Conservation (phyloP, 2,888 invertebrate species). For the Drosophila maculinotata region DNA sequence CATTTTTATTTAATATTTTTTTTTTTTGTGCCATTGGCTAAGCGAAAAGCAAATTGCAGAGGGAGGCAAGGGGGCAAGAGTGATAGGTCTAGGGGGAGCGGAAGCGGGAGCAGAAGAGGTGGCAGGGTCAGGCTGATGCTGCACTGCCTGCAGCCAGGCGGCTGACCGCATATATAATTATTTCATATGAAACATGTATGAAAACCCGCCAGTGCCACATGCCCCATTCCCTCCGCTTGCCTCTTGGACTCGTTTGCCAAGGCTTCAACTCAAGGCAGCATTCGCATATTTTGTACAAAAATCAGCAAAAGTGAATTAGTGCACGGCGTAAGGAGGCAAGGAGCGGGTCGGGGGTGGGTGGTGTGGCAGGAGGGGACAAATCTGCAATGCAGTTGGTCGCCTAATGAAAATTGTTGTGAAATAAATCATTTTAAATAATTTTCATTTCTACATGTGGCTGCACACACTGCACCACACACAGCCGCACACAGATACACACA, state of each 20-base stretch:
- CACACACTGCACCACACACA: slow-evolving; percentile 32
- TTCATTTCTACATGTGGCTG: slow-evolving; percentile 65
- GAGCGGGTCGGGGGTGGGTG: background rate
- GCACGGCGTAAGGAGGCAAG: slow-evolving; percentile 25
- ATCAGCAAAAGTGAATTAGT: slow-evolving; percentile 80
- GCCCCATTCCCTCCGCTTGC: background rate
- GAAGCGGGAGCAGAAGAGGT: background rate
- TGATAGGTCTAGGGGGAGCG: background rate
- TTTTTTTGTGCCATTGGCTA: slow-evolving; percentile 50
- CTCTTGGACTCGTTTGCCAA: slow-evolving; percentile 12
- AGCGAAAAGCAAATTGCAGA: slow-evolving; percentile 51
- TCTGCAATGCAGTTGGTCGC: slow-evolving; percentile 71
- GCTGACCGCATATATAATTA: slow-evolving; percentile 79
- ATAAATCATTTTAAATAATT: slow-evolving; percentile 80
- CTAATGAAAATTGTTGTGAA: slow-evolving; percentile 79
- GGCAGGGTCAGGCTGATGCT: slow-evolving; percentile 29
- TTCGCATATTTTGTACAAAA: slow-evolving; percentile 66
- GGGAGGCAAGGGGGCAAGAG: slow-evolving; percentile 3
- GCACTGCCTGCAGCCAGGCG: slow-evolving; percentile 70
- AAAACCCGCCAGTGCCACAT: slow-evolving; percentile 31
- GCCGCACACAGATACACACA: slow-evolving; percentile 8
- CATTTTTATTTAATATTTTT: slow-evolving; percentile 33
- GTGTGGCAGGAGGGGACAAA: slow-evolving; percentile 8
- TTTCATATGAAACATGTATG: slow-evolving; percentile 74
- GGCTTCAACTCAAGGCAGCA: slow-evolving; percentile 60